Conservation (phyloP, 1,140 invertebrate genomes). For the Amyelois transitella region DNA sequence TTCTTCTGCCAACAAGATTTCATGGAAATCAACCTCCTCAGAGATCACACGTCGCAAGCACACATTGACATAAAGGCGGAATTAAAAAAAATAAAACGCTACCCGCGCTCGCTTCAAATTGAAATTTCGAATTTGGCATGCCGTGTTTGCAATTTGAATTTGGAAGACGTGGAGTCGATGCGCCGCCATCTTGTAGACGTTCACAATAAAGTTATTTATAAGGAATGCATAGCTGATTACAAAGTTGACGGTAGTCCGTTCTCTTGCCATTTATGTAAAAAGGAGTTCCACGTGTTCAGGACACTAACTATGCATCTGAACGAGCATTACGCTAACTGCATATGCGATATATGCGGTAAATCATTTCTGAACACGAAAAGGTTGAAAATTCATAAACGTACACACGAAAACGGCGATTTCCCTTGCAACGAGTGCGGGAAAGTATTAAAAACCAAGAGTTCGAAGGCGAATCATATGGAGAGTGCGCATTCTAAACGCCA, state of each 20-base stretch:
- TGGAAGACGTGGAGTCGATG: slow-evolving; percentile 48
- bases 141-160: slow-evolving; percentile 36
- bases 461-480: slow-evolving; percentile 56
- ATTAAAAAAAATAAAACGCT: slow-evolving; percentile 55
- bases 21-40: slow-evolving; percentile 44
- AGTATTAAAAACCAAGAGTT: slow-evolving; percentile 50
- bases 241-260: slow-evolving; percentile 51
- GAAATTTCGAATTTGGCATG: slow-evolving; percentile 60
- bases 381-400: slow-evolving; percentile 53
- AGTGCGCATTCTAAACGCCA: slow-evolving; percentile 50
- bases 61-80: slow-evolving; percentile 42
- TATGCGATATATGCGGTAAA: slow-evolving; percentile 62
- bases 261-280: slow-evolving; percentile 48
- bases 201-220: slow-evolving; percentile 50
- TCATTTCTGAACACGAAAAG: slow-evolving; percentile 55
- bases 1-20: slow-evolving; percentile 58
- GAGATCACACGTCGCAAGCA: slow-evolving; percentile 26
- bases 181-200: slow-evolving; percentile 37
- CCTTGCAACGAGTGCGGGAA: slow-evolving; percentile 52
- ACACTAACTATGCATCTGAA: slow-evolving; percentile 56
- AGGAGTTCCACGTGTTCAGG: slow-evolving; percentile 56
- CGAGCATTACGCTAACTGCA: slow-evolving; percentile 59
- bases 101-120: slow-evolving; percentile 57
- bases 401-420: slow-evolving; percentile 46
- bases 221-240: slow-evolving; percentile 58